A percentile compares a stretch with the other conserved stretches of the same genome.
Conservation (phyloP, 2,888 invertebrate species). For the Pristionchus mayeri region DNA sequence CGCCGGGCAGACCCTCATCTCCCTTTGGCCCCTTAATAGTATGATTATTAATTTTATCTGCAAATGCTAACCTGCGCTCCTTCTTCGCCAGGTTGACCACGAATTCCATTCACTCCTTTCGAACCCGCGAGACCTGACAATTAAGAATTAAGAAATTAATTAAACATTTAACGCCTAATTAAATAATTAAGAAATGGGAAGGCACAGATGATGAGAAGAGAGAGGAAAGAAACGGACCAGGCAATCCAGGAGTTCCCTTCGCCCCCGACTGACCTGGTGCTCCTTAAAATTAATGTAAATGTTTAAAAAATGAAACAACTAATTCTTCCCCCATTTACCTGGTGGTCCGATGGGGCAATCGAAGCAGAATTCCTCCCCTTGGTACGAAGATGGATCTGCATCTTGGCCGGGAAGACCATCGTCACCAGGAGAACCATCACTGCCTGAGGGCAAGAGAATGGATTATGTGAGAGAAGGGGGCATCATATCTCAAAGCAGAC, state of each 20-base stretch:
- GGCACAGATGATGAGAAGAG: not conserved
- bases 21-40: constrained; percentile 56
- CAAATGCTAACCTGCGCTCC: too few species aligned
- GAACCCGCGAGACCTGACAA: constrained; percentile 55
- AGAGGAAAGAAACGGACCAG: not conserved
- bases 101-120: constrained; percentile 59
- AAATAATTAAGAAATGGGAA: not conserved
- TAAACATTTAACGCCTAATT: not conserved
- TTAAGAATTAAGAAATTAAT: too few species aligned
- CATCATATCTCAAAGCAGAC: too few species aligned
- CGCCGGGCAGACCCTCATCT: constrained; percentile 56
- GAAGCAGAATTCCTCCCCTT: constrained; percentile 65
- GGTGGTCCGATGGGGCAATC: constrained; percentile 67
- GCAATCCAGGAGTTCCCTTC: constrained; percentile 53
- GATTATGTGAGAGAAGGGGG: too few species aligned
- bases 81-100: constrained; percentile 58
- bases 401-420: constrained; percentile 62
- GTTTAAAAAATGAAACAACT: too few species aligned
- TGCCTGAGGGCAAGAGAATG: constrained; percentile 62
- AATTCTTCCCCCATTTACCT: not conserved
- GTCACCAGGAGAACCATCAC: constrained; percentile 66
- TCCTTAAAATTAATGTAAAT: constrained; percentile 46
- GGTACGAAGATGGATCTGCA: not conserved
- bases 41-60: too few species aligned
- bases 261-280: constrained; percentile 66